phyloP scores from a whole-genome alignment of 2,888 invertebrate genomes.

The Brachyptera risi region DNA sequence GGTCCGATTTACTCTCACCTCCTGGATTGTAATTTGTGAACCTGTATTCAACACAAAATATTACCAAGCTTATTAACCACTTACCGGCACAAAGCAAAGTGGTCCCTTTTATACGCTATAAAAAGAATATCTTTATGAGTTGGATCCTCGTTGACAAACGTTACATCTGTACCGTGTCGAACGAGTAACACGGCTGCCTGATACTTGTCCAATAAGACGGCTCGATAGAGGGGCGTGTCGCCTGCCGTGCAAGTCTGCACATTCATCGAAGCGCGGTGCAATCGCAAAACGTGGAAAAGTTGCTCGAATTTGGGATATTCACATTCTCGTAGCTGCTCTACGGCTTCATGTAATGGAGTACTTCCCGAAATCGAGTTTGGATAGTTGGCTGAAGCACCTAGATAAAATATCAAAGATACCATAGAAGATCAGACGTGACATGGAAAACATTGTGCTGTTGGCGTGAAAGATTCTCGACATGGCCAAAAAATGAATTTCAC shows the following conservation, averaged over 20 bases:
- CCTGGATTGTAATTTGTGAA: too few species aligned
- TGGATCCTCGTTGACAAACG: constrained; percentile 53
- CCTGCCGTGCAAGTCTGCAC: constrained; percentile 42
- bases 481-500: too few species aligned
- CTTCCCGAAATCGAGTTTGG: constrained; percentile 52
- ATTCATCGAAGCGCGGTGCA: constrained; percentile 49
- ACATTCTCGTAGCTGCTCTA: constrained; percentile 52
- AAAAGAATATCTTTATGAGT: constrained; percentile 43
- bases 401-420: too few species aligned
- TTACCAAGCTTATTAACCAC: not conserved
- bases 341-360: constrained; percentile 59
- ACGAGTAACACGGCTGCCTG: constrained; percentile 54
- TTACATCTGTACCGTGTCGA: constrained; percentile 60
- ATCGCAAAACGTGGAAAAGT: constrained; percentile 49
- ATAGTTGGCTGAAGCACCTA: constrained; percentile 53
- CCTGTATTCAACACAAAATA: not conserved
- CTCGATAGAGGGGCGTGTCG: constrained; percentile 53
- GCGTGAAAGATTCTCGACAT: too few species aligned
- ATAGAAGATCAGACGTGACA: too few species aligned
- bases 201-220: constrained; percentile 50
- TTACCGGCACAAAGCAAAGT: constrained; percentile 33
- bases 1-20: too few species aligned
- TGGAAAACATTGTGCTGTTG: too few species aligned
- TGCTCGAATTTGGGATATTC: constrained; percentile 48
- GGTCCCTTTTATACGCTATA: constrained; percentile 36